Evolutionary conservation across 1,140 invertebrate species (phyloP).

Genomic region (Zaprionus gabonicus): DNA sequence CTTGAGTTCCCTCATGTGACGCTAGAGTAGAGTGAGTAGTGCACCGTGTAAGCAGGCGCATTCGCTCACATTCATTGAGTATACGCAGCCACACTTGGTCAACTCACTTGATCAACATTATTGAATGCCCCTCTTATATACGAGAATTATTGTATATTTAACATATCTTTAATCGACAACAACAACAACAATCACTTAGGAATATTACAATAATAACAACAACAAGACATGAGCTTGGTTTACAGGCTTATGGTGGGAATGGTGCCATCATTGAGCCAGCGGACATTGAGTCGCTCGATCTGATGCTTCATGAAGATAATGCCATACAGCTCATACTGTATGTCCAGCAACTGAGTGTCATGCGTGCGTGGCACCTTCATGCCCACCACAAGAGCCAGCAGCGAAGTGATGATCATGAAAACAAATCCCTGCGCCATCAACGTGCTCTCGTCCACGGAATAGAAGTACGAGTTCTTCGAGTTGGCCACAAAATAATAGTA

Average conservation of each 20-base stretch:
- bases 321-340: slow-evolving; percentile 76
- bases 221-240: slow-evolving; percentile 2
- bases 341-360: slow-evolving; percentile 62
- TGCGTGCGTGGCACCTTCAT: slow-evolving; percentile 79
- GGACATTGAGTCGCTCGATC: slow-evolving; percentile 79
- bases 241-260: slow-evolving; percentile 77
- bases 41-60: neutral
- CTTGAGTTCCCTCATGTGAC: too few species aligned
- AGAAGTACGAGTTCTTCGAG: slow-evolving; percentile 74
- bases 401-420: slow-evolving; percentile 70
- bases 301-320: slow-evolving; percentile 82
- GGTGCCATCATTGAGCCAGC: slow-evolving; percentile 78
- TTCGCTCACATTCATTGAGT: neutral
- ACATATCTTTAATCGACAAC: neutral
- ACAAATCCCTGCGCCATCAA: slow-evolving; percentile 80
- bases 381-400: slow-evolving; percentile 73
- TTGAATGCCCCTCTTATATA: too few species aligned
- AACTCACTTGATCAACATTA: neutral
- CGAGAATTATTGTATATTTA: neutral
- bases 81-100: neutral
- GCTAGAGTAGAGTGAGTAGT: too few species aligned
- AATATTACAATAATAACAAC: neutral
- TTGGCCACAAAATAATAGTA: slow-evolving; percentile 76
- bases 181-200: slow-evolving; percentile 5
- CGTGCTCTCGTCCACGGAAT: slow-evolving; percentile 68